A percentile compares a stretch with the other conserved stretches of the same genome.
Conservation (phyloP, 2,888 invertebrate genomes). For the Pristionchus japonicus region DNA sequence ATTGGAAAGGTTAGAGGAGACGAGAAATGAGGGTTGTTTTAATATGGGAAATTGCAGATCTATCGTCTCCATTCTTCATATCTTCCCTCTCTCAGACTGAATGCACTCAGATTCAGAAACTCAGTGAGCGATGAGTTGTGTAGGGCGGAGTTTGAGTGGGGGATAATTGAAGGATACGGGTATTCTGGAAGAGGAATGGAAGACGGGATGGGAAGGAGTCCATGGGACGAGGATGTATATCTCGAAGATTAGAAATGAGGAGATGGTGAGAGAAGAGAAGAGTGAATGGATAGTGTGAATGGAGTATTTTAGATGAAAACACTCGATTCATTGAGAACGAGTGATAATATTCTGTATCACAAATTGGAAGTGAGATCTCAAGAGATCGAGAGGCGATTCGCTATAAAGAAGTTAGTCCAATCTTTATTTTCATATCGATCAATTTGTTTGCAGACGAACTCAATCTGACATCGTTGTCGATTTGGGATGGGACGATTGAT, state of each 20-base stretch:
- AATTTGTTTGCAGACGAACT: background rate
- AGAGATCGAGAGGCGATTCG: background rate
- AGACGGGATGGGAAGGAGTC: background rate
- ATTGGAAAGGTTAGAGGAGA: background rate
- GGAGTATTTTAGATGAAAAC: background rate
- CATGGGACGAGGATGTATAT: background rate
- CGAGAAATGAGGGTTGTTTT: background rate
- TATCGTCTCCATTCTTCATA: background rate
- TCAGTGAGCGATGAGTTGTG: background rate
- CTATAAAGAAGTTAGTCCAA: background rate
- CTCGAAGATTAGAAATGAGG: background rate
- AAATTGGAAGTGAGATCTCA: background rate
- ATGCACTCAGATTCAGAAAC: background rate
- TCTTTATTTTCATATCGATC: background rate
- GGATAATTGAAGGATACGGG: background rate
- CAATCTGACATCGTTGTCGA: background rate
- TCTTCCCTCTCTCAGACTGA: conserved; percentile 18
- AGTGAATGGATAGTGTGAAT: background rate
- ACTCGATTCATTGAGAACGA: background rate
- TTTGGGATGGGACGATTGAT: background rate
- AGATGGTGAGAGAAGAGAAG: background rate
- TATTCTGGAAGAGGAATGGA: background rate
- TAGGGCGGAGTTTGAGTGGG: background rate
- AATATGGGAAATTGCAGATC: background rate
- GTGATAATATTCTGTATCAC: background rate